Evolutionary conservation across 30 jellyfish, hydroid and myxozoan genomes (phyloP), one percentile per base, ranked within the genome.

Genomic region (Pelagia noctiluca): DNA sequence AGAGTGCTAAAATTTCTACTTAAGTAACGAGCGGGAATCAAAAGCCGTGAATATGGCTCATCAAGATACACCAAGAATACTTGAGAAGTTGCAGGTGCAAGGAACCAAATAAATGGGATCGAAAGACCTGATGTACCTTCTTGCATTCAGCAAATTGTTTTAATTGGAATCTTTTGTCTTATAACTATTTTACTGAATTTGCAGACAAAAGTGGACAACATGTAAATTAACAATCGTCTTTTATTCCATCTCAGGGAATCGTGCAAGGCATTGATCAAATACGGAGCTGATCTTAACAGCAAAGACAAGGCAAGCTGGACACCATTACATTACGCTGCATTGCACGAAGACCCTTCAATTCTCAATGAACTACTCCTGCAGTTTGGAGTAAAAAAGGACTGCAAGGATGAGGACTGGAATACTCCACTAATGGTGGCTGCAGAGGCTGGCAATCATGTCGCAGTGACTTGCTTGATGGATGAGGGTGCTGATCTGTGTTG

Each of bases 341-440:
- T 36, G 5, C 84, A 68, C 46, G 92, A 82, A 2, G 57, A 42
- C 63, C 34, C 69, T 0, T 65, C 8, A 2, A 54, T 70, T 32
- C 24, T 82, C 60, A 70, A 11, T 13, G 50, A 25, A 21, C 85
- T 82, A 18, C 78, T 82, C 4, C 28, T 3, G 21, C 21, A 30
- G 16, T 25, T 10, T 3, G 68, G 21, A 8, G 26, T 80, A 0
- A 77, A 65, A 2, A 69, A 64, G 26, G 52, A 80, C 49, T 8
- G n/a, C 28, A 74, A 83, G 21, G 93, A 83, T 70, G 57, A 37
- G 16, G 37, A 53, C 31, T 80, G 86, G 11, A 68, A 75, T 60
- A 83, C 93, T 0, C 73, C 93, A 1, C 72, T 83, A 28, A 70
- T 83, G 86, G 71, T 61, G 4, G 93, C 86, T 1, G 86, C 86